Evolutionary conservation across 2,888 invertebrate genomes (phyloP).

Genomic region (Lithosia quadra): DNA sequence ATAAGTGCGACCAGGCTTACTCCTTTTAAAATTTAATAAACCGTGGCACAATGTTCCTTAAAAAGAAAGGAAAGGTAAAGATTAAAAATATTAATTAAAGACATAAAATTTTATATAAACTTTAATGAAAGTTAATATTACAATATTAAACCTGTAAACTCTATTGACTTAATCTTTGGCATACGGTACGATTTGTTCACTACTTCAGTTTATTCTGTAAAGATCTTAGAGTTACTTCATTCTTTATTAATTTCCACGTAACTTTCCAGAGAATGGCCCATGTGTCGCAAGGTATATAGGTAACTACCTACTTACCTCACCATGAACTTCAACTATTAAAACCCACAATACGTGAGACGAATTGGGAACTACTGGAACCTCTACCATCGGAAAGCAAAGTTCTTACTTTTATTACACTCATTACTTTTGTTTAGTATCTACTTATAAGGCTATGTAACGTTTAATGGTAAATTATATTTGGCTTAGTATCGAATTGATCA

Average conservation of each 20-base stretch:
- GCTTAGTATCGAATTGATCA: too few relatives aligned
- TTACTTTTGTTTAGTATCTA: too few relatives aligned
- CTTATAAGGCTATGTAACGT: too few relatives aligned
- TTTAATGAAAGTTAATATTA: conserved; percentile 43
- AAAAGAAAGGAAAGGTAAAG: conserved; percentile 18
- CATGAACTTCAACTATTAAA: too few relatives aligned
- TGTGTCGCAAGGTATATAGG: too few relatives aligned
- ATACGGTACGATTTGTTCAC: conserved; percentile 1
- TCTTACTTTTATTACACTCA: too few relatives aligned
- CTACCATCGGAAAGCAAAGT: too few relatives aligned
- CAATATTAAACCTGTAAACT: conserved; percentile 19
- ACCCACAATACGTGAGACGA: too few relatives aligned
- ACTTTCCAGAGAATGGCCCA: too few relatives aligned
- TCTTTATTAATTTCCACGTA: neutral
- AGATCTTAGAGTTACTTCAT: neutral
- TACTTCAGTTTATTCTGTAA: neutral
- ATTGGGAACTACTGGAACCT: too few relatives aligned
- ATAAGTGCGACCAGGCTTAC: conserved; percentile 22
- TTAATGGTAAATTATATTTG: too few relatives aligned
- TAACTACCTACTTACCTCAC: too few relatives aligned
- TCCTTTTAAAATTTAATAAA: conserved; percentile 38
- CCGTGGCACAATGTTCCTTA: neutral
- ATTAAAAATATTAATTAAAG: conserved; percentile 17
- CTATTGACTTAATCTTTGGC: conserved; percentile 42
- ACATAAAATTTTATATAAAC: conserved; percentile 33